Evolutionary conservation across 2,113 vertebrate genomes (phyloP).

Genomic region (Serinus canaria): DNA sequence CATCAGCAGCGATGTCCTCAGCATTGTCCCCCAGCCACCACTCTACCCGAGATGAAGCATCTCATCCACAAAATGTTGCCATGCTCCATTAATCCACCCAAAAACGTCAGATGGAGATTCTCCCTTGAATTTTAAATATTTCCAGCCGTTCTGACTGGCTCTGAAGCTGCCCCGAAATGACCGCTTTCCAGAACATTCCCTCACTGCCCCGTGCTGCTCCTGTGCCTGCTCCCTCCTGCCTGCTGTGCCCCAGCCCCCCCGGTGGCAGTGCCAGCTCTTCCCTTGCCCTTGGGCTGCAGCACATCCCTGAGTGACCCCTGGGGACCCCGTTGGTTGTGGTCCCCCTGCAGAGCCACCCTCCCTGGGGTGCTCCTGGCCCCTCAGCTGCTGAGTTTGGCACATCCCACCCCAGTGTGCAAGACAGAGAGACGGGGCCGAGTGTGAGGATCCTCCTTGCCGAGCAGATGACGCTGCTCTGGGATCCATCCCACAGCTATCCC

Average conservation of each 20-base stretch:
- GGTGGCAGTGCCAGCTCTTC: accelerated
- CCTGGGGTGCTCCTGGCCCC: accelerated
- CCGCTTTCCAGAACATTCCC: background rate
- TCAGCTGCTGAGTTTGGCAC: background rate
- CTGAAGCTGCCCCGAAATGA: background rate
- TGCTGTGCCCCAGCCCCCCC: background rate
- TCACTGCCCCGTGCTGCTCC: background rate
- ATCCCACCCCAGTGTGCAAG: background rate
- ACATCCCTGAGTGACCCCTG: accelerated
- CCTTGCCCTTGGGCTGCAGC: background rate
- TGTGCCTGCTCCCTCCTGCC: background rate
- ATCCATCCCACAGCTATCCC: background rate
- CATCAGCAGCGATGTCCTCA: background rate
- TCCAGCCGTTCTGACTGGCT: background rate
- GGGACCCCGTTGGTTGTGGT: accelerated
- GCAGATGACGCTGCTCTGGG: background rate
- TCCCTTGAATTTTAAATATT: conserved; percentile 14
- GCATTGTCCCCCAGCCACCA: background rate
- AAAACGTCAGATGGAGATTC: conserved; percentile 21
- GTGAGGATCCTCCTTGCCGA: background rate
- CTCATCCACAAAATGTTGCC: conserved; percentile 24
- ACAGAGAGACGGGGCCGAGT: background rate
- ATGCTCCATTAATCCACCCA: conserved; percentile 38
- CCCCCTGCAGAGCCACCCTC: accelerated
- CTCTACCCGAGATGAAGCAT: background rate